Evolutionary conservation across 2,888 invertebrate genomes (phyloP), one percentile per base, ranked within the genome.

Genomic region (Monochamus alternatus): DNA sequence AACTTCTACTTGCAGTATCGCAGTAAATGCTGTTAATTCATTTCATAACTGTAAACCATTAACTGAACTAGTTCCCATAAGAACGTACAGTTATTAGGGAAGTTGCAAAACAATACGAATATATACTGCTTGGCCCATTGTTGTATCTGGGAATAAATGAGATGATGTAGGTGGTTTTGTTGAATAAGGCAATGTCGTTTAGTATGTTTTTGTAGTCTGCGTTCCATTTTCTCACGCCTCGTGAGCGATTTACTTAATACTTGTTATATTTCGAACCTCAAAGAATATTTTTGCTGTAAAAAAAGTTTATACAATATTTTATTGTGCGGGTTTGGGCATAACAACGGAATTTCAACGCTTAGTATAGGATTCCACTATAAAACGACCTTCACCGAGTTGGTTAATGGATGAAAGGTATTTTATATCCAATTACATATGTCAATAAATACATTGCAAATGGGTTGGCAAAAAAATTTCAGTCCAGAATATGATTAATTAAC

Each of bases 1-100:
- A 58, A 38, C 8, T 22, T 38, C 38, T 38, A 38, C 59, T 52
- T 32, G 22, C 22, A 8, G 59, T 59, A 43, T 68, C 43, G 22
- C 22, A 22, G 22, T 68, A 68, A 68, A 22, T 68, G 30, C 58
- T 58, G 52, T 68, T 59, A 58, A 32, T 59, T 59, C 60, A 62
- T 44, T 69, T 51, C 60, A 69, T 47, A 69, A 59, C 69, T 51
- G 69, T 43, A 51, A 60, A 31, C n/a, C 31, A 69, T 69, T 69
- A 69, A 5, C 22, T 47, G 31, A 69, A 69, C 69, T 69, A 60
- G 60, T 69, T 69, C 69, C 69, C 69, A 69, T 60, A 69, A 69
- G 69, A 69, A 69, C 58, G 47, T 60, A 51, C 60, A 69, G 69
- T 60, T 69, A 59, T 59, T 47, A 60, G 43, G 60, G 44, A 69